phyloP scores from a whole-genome alignment of 92 coral and sea anemone genomes.

The Epizoanthus fatuus region DNA sequence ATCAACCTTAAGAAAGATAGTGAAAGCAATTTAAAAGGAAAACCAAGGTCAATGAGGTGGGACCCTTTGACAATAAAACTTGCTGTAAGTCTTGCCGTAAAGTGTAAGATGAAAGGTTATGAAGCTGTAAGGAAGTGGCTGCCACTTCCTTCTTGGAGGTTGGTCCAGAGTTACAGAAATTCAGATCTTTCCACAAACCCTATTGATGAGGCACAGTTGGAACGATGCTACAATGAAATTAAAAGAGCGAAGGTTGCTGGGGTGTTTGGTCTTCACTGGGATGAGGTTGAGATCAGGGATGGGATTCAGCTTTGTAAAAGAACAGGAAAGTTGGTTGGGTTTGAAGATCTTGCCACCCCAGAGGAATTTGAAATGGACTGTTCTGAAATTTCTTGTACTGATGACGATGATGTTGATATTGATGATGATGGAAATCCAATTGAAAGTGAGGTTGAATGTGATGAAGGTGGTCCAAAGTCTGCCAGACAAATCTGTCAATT shows the following conservation, averaged over 20 bases:
- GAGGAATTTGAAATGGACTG: slow-evolving; percentile 36
- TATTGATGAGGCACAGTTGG: slow-evolving; percentile 24
- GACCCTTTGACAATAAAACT: background rate
- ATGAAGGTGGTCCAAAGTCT: background rate
- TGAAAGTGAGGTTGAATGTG: background rate
- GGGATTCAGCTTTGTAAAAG: slow-evolving; percentile 52
- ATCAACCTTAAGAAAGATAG: background rate
- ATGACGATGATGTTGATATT: background rate
- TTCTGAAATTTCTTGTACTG: background rate
- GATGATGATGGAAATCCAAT: background rate
- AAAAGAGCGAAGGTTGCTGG: slow-evolving; percentile 13
- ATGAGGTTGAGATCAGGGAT: too few relatives aligned
- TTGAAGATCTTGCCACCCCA: slow-evolving; percentile 33
- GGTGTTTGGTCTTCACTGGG: too few relatives aligned
- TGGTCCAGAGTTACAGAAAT: slow-evolving; percentile 38
- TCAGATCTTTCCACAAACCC: slow-evolving; percentile 20
- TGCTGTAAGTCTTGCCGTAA: slow-evolving; percentile 43
- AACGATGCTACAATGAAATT: slow-evolving; percentile 10
- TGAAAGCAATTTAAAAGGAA: background rate
- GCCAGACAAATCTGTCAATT: slow-evolving; percentile 57
- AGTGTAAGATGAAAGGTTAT: slow-evolving; percentile 53
- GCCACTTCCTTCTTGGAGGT: slow-evolving; percentile 64
- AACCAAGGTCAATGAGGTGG: too few relatives aligned
- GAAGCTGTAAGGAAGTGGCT: slow-evolving; percentile 57
- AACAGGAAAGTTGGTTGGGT: slow-evolving; percentile 51